Evolutionary conservation across 1,140 invertebrate species (phyloP).

Genomic region (Planococcus citri): DNA sequence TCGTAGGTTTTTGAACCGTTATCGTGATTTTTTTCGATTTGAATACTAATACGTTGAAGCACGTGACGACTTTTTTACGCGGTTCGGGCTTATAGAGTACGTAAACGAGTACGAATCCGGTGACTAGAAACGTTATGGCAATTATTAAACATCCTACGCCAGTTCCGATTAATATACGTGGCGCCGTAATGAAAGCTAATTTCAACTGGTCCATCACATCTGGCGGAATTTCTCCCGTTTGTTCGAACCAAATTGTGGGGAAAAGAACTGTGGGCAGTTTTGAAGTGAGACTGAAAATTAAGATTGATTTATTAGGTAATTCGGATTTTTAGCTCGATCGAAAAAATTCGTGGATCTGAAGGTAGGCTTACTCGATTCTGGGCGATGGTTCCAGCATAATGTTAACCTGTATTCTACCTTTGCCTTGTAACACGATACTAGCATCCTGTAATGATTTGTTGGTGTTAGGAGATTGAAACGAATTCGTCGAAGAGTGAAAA

Average conservation of each 20-base stretch:
- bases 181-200: background rate
- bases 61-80: background rate
- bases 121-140: background rate
- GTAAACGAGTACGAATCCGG: background rate
- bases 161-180: background rate
- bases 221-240: background rate
- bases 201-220: background rate
- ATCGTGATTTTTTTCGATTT: background rate
- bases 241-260: background rate
- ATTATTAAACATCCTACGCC: background rate
- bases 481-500: no score
- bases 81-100: background rate
- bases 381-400: background rate
- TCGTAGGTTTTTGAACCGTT: background rate
- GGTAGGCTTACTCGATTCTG: background rate
- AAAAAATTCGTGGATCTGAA: background rate
- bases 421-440: slow-evolving; percentile 10
- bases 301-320: background rate
- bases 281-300: background rate
- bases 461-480: no score
- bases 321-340: background rate
- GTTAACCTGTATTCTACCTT: slow-evolving; percentile 19
- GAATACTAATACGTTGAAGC: background rate
- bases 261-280: background rate
- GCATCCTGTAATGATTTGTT: background rate